These are phyloP conservation scores for Oxyteleia sp. DNA, from an alignment of 2,888 invertebrate genomes.

Conservation along the genomic window DNA sequence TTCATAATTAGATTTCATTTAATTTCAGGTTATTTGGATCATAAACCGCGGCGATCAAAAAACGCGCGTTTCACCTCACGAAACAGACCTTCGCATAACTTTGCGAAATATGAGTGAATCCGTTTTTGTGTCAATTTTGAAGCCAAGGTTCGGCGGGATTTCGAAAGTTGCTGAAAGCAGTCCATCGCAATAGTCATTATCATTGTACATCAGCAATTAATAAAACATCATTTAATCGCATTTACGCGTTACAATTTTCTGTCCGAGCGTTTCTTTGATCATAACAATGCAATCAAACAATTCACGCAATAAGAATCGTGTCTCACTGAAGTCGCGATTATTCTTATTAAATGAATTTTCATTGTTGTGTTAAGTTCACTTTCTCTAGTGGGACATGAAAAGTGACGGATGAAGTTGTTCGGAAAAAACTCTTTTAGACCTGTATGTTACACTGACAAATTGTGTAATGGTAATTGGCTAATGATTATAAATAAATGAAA, in stretches of 20 bases:
- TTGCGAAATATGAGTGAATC: conserved; percentile 50
- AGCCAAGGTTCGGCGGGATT: conserved; percentile 46
- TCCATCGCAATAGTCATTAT: conserved; percentile 24
- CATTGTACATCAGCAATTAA: conserved; percentile 23
- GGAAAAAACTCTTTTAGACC: no score
- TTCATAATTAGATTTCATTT: conserved; percentile 40
- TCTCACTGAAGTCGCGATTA: no score
- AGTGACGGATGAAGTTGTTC: no score
- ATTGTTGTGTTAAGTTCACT: no score
- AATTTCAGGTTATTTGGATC: conserved; percentile 36
- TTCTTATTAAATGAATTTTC: no score
- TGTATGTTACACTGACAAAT: no score
- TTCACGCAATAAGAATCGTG: no score
- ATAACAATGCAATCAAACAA: conserved; percentile 13
- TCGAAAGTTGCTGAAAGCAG: conserved; percentile 40
- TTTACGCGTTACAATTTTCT: conserved; percentile 2
- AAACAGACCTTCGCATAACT: conserved; percentile 61
- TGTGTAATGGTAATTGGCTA: no score
- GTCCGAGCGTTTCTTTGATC: conserved; percentile 5
- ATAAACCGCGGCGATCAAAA: conserved; percentile 24
- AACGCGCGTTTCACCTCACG: conserved; percentile 40
- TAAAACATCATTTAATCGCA: conserved; percentile 25
- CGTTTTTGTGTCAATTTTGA: conserved; percentile 56
- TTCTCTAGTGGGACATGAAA: no score
- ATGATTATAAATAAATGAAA: no score